Conservation (phyloP, 2,888 invertebrate species). For the Conchocele bisecta region DNA sequence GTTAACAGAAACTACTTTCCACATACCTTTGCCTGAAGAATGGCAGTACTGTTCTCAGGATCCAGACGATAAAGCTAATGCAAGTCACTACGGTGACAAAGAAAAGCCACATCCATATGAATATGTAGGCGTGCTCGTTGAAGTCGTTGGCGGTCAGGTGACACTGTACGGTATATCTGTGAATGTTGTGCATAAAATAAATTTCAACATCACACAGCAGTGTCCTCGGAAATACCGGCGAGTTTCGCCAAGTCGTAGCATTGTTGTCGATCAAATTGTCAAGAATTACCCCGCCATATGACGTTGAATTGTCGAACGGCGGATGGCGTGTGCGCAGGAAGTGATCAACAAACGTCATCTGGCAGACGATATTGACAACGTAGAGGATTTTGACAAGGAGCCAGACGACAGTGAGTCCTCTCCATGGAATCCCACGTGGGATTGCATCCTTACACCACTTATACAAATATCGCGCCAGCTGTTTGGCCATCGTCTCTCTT, state of each 20-base stretch:
- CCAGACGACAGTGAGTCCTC: constrained; percentile 40
- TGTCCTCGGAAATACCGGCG: constrained; percentile 27
- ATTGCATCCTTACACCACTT: constrained; percentile 43
- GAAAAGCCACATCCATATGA: constrained; percentile 56
- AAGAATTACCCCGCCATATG: constrained; percentile 48
- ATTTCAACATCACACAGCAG: constrained; percentile 40
- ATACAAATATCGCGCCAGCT: constrained; percentile 44
- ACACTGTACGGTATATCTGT: constrained; percentile 31
- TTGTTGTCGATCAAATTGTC: constrained; percentile 37
- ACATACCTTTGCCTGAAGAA: constrained; percentile 45
- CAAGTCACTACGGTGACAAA: constrained; percentile 42
- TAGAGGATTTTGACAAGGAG: constrained; percentile 44
- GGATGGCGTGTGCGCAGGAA: too few species aligned
- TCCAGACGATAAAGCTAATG: constrained; percentile 33
- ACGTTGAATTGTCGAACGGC: too few species aligned
- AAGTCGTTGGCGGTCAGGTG: constrained; percentile 33
- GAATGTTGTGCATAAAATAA: background rate
- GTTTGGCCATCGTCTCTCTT: constrained; percentile 26
- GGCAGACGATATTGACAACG: constrained; percentile 37
- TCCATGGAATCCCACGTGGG: constrained; percentile 42
- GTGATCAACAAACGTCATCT: constrained; percentile 15
- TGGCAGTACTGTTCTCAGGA: constrained; percentile 30
- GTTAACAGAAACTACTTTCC: too few species aligned
- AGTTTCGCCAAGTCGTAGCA: constrained; percentile 20
- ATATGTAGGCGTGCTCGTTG: constrained; percentile 38